phyloP scores from a whole-genome alignment of 2,888 invertebrate genomes.

The Esperia sulphurella region DNA sequence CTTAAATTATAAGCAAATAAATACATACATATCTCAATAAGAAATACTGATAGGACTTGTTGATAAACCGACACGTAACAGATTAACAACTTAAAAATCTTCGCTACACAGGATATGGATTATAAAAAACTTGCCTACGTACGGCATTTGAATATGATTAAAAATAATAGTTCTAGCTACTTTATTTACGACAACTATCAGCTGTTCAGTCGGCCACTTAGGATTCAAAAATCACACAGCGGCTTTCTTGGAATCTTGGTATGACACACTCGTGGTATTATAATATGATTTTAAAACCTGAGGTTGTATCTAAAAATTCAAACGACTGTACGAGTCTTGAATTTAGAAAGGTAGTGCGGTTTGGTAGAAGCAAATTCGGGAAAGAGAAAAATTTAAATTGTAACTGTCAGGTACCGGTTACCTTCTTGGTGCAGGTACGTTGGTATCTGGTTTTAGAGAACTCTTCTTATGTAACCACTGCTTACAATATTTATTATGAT shows the following conservation, averaged over 20 bases:
- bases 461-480: too few relatives aligned
- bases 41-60: too few relatives aligned
- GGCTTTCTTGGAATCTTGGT: background rate
- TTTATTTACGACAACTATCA: background rate
- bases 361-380: background rate
- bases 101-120: background rate
- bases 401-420: too few relatives aligned
- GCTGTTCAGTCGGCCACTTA: background rate
- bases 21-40: too few relatives aligned
- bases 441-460: too few relatives aligned
- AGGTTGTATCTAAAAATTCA: background rate
- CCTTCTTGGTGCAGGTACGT: too few relatives aligned
- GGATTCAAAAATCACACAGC: background rate
- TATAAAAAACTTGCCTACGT: background rate
- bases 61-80: background rate
- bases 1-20: too few relatives aligned
- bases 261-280: background rate
- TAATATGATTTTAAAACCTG: background rate
- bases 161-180: background rate
- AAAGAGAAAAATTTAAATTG: too few relatives aligned
- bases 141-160: background rate
- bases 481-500: too few relatives aligned
- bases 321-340: background rate
- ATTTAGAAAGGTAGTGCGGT: background rate
- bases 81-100: slow-evolving; percentile 8